Base-by-base conservation (phyloP, 2,888 invertebrate genomes). In the Antheraea yamamai region DNA sequence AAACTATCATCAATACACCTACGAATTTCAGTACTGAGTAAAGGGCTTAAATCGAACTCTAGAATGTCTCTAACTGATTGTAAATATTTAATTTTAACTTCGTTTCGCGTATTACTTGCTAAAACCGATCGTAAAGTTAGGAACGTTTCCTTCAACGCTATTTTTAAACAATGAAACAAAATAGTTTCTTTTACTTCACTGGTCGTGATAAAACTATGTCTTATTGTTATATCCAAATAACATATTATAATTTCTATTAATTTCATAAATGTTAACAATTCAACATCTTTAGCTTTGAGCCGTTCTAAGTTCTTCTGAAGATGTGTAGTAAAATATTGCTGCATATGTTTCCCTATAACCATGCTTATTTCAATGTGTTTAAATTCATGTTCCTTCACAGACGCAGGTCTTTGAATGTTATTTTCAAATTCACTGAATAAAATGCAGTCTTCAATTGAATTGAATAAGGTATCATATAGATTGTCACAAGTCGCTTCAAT, bases 381-480 rank as follows among this genome's bases (percentile, higher is more conserved):
- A 26, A 75, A 74, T 39, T 51, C 61, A 73, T 75, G 79, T 76
- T 75, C 75, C 30, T 77, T 52, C n/a, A 23, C 71, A 20, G 39
- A 12, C 55, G 74, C n/a, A 51, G 70, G 55, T 51, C 74, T 79
- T 58, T 77, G 58, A 74, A 87, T 77, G 18, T 88, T 83, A 58
- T 86, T 79, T 85, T 93, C 90, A 79, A 95, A 94, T 80, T 91
- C 91, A 79, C 88, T 90, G 73, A 91, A 92, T 75, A 95, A 81
- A 75, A 92, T 89, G 78, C 87, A 87, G 77, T 85, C 88, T 70
- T 93, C 93, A 35, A 84, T 82, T 4, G 87, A 87, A 77, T 86
- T 79, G 77, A 92, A 93, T 76, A 94, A 77, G 72, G 84, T 82
- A 64, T 89, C 82, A 77, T 87, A 88, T 70, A 92, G 79, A 70